Base-by-base conservation (phyloP, 1,140 invertebrate genomes). In the Drosophila nikananu region DNA sequence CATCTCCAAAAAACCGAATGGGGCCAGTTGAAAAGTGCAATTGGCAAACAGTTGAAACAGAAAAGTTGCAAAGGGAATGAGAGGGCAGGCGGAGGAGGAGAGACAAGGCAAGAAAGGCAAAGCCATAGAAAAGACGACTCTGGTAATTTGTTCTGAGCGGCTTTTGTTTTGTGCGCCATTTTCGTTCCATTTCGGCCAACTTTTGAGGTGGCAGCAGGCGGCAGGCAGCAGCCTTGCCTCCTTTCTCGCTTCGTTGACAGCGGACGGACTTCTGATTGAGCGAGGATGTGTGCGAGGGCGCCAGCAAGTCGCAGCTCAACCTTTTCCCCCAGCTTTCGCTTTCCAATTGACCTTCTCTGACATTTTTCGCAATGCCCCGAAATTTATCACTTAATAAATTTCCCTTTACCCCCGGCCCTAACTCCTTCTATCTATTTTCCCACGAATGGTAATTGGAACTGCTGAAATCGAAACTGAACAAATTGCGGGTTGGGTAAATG, bases 371-470 rank as follows among this genome's bases (percentile, higher is more conserved):
- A 79, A 54, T 90, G 81, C 66, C 70, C 68, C 77, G 39, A 84
- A 89, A 89, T 89, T 89, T 89, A 89, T 89, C 84, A 90, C 84
- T 89, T 89, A 90, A 89, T 89, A 89, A 89, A 89, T 90, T 84
- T 84, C 42, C 65, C 57, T 55, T 39, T 6, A 27, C 25, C 30
- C 30, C 30, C 35, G 2, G 8, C 44, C 51, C 42, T 42, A 54
- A 25, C 58, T 51, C 27, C 4, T 59, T 58, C 76, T 41, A 73
- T 73, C 70, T 70, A n/a, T 27, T 59, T 44, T 73, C 23, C 59
- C 75, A 72, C 60, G 71, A 70, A 74, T 81, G 57, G 82, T 84
- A 84, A 86, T 86, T 81, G 82, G 79, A 86, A 86, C 44, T 70
- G 74, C 44, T 44, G 32, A 73, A 77, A 80, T 71, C 68, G 46